These are phyloP conservation scores for Gisinianus flammeolus DNA, from an alignment of 2,888 invertebrate species.

Conservation along the genomic window DNA sequence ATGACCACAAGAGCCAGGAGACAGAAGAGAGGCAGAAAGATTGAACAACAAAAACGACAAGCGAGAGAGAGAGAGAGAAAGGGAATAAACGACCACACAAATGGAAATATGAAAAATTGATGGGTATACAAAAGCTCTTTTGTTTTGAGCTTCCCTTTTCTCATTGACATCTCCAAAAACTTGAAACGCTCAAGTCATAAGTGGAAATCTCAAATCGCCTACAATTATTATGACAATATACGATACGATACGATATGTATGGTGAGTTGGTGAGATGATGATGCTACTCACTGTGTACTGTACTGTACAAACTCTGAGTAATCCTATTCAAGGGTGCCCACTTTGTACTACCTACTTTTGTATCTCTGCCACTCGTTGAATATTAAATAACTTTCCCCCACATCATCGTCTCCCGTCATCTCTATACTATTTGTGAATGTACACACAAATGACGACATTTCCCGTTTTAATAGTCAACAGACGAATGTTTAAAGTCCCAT, in stretches of 20 bases:
- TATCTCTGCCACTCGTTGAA: too few relatives aligned
- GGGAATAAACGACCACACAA: conserved; percentile 1
- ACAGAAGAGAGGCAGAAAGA: not conserved
- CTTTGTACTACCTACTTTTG: too few relatives aligned
- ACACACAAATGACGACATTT: too few relatives aligned
- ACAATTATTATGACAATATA: not conserved
- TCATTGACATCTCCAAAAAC: not conserved
- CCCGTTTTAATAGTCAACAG: too few relatives aligned
- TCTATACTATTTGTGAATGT: too few relatives aligned
- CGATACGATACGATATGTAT: not conserved
- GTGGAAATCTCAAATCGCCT: not conserved
- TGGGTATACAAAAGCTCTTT: not conserved
- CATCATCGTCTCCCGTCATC: too few relatives aligned
- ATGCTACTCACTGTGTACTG: too few relatives aligned
- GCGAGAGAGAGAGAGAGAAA: not conserved
- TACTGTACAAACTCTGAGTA: too few relatives aligned
- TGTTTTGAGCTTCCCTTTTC: not conserved
- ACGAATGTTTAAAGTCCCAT: too few relatives aligned
- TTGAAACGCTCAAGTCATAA: not conserved
- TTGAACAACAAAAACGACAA: not conserved
- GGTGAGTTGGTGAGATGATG: too few relatives aligned
- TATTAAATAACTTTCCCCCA: too few relatives aligned
- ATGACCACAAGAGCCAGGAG: not conserved
- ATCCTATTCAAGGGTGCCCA: too few relatives aligned
- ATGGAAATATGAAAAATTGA: conserved; percentile 27